Evolutionary conservation across 2,113 vertebrate species (phyloP).

Genomic region (Myanophis thanlyinensis): DNA sequence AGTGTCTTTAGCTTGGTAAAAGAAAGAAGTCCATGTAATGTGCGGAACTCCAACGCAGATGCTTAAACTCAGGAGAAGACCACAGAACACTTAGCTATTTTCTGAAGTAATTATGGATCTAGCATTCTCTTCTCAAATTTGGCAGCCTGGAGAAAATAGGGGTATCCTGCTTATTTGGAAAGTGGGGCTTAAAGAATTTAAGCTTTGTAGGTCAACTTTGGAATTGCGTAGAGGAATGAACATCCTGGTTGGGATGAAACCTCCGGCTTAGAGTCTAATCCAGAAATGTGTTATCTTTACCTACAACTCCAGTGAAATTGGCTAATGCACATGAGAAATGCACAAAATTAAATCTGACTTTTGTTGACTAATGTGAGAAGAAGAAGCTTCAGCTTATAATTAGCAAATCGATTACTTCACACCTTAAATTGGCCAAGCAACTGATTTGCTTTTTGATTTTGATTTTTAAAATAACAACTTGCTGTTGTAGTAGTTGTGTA

Average conservation of each 20-base stretch:
- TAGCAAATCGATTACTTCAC: background rate
- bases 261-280: background rate
- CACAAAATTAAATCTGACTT: background rate
- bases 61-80: background rate
- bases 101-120: background rate
- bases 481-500: background rate
- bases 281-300: background rate
- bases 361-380: background rate
- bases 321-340: background rate
- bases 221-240: background rate
- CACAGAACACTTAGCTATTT: background rate
- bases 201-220: background rate
- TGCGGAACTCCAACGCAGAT: no score
- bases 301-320: background rate
- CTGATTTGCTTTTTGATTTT: background rate
- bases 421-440: background rate
- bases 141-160: background rate
- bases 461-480: background rate
- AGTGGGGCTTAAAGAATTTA: background rate
- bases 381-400: background rate
- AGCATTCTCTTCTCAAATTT: background rate
- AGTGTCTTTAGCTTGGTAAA: background rate
- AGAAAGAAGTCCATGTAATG: no score
- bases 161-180: background rate
- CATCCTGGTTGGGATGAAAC: background rate